These are phyloP conservation scores for Gallinago stenura DNA, from an alignment of 2,797 vertebrate genomes.

Conservation along the genomic window DNA sequence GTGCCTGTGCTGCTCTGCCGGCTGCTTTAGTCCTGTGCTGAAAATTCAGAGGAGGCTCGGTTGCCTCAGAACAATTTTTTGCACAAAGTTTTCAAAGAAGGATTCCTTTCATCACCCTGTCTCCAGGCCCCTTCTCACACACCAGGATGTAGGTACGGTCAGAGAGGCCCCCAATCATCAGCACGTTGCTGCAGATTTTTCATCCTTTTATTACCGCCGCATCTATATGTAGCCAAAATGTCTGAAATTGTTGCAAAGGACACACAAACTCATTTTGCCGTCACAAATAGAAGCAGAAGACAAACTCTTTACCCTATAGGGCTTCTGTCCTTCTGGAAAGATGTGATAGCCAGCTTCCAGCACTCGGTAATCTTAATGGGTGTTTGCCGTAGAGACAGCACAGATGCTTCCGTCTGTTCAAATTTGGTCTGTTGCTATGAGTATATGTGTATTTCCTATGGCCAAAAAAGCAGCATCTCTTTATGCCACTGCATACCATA, in stretches of 20 bases:
- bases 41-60: background rate
- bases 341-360: background rate
- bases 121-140: background rate
- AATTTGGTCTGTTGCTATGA: background rate
- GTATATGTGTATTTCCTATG: background rate
- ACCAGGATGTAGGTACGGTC: background rate
- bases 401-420: background rate
- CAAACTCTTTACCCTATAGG: background rate
- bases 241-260: background rate
- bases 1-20: background rate
- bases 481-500: background rate
- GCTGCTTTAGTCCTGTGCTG: background rate
- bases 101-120: background rate
- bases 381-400: background rate
- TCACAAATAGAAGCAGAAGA: background rate
- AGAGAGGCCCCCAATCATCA: background rate
- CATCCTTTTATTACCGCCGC: background rate
- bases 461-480: background rate
- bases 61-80: background rate
- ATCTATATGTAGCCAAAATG: background rate
- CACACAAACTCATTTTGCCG: background rate
- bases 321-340: background rate
- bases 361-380: background rate
- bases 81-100: background rate
- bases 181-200: background rate